Evolutionary conservation across 2,797 vertebrate genomes (phyloP).

Genomic region (Anguilla megastoma): DNA sequence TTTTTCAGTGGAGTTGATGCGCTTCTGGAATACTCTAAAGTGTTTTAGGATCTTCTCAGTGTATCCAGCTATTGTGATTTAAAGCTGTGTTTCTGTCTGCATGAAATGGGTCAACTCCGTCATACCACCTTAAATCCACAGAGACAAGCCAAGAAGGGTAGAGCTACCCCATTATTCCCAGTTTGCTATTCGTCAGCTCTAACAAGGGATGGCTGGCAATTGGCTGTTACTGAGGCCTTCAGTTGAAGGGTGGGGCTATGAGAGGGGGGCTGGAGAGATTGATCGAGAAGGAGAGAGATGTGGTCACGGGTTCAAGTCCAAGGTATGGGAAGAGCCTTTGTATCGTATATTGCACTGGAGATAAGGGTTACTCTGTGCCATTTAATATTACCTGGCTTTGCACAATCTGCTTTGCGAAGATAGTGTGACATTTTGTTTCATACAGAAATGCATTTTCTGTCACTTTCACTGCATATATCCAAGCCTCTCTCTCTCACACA

Average conservation of each 20-base stretch:
- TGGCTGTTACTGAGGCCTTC: constrained; percentile 42
- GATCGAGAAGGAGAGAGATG: not conserved
- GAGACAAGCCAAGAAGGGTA: not conserved
- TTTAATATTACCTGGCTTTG: not conserved
- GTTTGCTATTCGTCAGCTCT: constrained; percentile 26
- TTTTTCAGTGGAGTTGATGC: not conserved
- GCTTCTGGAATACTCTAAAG: not conserved
- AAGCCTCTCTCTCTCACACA: not conserved
- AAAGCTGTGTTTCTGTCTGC: not conserved
- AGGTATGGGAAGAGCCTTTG: constrained; percentile 14
- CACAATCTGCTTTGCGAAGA: not conserved
- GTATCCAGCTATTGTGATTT: not conserved
- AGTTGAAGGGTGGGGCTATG: constrained; percentile 10
- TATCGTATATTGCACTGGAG: not conserved
- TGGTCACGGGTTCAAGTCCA: constrained; percentile 11
- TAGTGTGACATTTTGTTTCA: not conserved
- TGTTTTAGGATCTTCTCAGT: not conserved
- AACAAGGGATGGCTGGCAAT: not conserved
- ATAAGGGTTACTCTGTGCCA: not conserved
- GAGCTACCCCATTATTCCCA: not conserved
- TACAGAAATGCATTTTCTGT: not conserved
- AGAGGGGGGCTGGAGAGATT: not conserved
- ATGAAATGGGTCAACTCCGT: constrained; percentile 13
- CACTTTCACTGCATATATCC: not conserved
- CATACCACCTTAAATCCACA: constrained; percentile 28